Evolutionary conservation across 2,888 invertebrate species (phyloP), one percentile per base, ranked within the genome.

Genomic region (Drosophila mulleri): DNA sequence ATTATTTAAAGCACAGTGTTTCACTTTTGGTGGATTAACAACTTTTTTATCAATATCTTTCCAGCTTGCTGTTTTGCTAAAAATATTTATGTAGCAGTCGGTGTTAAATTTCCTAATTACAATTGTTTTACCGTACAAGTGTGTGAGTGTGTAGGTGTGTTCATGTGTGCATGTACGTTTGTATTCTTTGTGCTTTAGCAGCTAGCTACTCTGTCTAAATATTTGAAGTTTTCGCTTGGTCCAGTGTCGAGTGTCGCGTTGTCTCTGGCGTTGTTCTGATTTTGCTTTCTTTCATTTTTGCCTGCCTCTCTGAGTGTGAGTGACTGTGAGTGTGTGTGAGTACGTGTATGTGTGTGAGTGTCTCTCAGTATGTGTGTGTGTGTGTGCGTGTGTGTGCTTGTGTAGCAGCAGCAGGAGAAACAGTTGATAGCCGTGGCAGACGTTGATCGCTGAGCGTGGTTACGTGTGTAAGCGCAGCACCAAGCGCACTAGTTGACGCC

Each of bases 401-500:
- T 64, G 63, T 32, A 42, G 66, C 54, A 69, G 64, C 56, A 58
- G 66, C 35, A 66, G 70, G 54, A 72, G 60, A 29, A 69, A 73
- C 62, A 63, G 74, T 63, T 63, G 18, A 16, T 63, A 70, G 77
- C 77, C 73, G 76, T 76, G 48, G 67, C 72, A 67, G 58, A 45
- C 70, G 65, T 65, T 66, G 71, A 75, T 72, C 72, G 83, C 64
- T 73, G 78, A 71, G 78, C 78, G 76, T 90, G 91, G 92, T 90
- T 78, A 88, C 85, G 88, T 82, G 85, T 77, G 87, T 90, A 92
- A 92, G 92, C 92, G 92, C 92, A 92, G 92, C 92, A 92, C 92
- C 92, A 92, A 93, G 92, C 93, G 92, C 92, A 92, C 93, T 93
- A 93, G 92, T 93, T 94, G 92, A 93, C 93, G 92, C 93, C 93